Evolutionary conservation across 2,888 invertebrate species (phyloP), one percentile per base, ranked within the genome.

Genomic region (Ellobium chinense): DNA sequence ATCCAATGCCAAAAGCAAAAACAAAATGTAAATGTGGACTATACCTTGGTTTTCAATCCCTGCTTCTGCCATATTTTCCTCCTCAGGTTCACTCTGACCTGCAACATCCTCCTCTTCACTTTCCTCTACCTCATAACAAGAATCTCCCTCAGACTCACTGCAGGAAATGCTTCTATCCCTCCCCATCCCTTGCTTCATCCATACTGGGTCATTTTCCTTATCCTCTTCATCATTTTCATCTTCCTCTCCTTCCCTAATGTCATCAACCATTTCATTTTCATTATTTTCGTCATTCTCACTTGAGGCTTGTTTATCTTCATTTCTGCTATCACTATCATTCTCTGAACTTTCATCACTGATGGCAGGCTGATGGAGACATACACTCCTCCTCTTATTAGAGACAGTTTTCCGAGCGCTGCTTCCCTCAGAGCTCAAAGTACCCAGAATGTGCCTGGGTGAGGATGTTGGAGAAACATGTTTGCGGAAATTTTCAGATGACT

Each of bases 151-250:
- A 18, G 65, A 78, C 24, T 75, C 79, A 27, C 75, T 75, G 34
- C 66, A 74, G 9, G 69, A 74, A 18, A 74, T 65, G 36, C 65
- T 60, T 31, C 39, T 36, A 3, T 75, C 27, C 21, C 80, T 80
- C 18, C 70, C 75, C 12, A 72, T 62, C 1, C 58, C 69, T 14
- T 18, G 21, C 14, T 12, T 70, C 0, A 74, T 62, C 34, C 12
- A 18, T 5, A 63, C 34, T 3, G 60, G 56, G 9, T 58, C 68
- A 46, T 77, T 78, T 21, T 74, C 74, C 54, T 82, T 74, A 34
- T 81, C 81, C 21, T 84, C 83, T n/a, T 78, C 80, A n/a, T 78
- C 78, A 58, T 62, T 73, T 12, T 79, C 83, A 58, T 72, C 65
- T 36, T 81, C 83, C 5, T 31, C 63, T 12, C 56, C 66, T 36